Evolutionary conservation across 2,113 vertebrate genomes (phyloP).

Genomic region (Macrotus californicus): DNA sequence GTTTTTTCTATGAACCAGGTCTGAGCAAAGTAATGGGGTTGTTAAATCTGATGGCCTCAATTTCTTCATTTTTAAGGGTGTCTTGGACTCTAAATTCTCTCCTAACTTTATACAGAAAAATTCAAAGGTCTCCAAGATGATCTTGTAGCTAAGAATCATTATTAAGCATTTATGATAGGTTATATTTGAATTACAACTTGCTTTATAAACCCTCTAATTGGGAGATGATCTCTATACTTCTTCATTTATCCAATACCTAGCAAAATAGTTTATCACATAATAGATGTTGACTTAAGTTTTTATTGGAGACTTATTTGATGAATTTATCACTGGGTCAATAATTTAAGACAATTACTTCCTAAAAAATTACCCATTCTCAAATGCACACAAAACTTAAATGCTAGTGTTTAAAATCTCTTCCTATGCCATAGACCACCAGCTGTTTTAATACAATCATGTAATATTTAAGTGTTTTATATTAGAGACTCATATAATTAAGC

Average conservation of each 20-base stretch:
- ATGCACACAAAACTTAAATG: slow-evolving; percentile 22
- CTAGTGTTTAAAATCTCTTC: slow-evolving; percentile 12
- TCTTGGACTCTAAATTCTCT: neutral
- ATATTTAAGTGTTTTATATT: slow-evolving; percentile 58
- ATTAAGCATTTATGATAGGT: neutral
- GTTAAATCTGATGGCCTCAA: neutral
- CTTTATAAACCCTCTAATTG: neutral
- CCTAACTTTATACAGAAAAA: slow-evolving; percentile 9
- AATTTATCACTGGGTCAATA: slow-evolving; percentile 8
- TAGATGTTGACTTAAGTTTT: slow-evolving; percentile 44
- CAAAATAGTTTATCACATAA: neutral
- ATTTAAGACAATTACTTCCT: slow-evolving; percentile 30
- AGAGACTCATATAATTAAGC: slow-evolving; percentile 61
- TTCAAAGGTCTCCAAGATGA: neutral
- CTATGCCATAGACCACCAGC: neutral
- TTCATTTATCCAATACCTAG: neutral
- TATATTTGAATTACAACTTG: slow-evolving; percentile 6
- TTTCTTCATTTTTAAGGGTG: neutral
- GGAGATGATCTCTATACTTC: neutral
- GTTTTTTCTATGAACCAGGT: neutral
- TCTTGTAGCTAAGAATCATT: neutral
- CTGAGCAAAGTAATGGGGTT: neutral
- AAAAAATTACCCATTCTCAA: slow-evolving; percentile 28
- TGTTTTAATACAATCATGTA: slow-evolving; percentile 61
- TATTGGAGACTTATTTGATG: slow-evolving; percentile 17